Evolutionary conservation across 2,888 invertebrate species (phyloP), one percentile per base, ranked within the genome.

Genomic region (Urechis unicinctus): DNA sequence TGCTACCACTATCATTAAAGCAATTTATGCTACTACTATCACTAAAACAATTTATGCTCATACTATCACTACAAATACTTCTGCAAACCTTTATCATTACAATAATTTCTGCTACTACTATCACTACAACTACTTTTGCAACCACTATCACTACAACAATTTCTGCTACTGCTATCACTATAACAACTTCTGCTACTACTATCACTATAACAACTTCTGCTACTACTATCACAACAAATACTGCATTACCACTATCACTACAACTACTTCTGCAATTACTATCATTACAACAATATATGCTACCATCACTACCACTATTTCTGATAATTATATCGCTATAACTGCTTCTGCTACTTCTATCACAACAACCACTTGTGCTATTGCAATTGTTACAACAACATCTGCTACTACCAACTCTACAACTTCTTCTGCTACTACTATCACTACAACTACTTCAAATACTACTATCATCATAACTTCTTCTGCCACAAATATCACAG

Each of bases 401-500:
- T 25, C 28, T 48, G 28, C 28, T 48, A 48, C 28, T 48, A 48
- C 9, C 13, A 25, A 5, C 26, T 25, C 26, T 26, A 5, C 26
- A 5, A 5, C 9, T 26, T 2, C 13, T 26, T 4, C 13, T 17
- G 3, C 17, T 3, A 46, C 24, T 46, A 13, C 24, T 22, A 22
- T n/a, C 21, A 51, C 29, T 24, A 51, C 29, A 30, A 25, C 25
- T 2, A 17, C 24, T 2, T 46, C 24, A 22, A n/a, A 2, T 49
- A 29, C 4, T 2, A 29, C 42, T 57, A 48, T 41, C 43, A 49
- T 24, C 43, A 58, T 50, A 36, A 31, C 48, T 53, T 50, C 48
- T 50, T 44, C 52, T 60, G 45, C 53, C 55, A 48, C 51, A 51
- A 53, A 48, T 54, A 51, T 54, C 51, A 54, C 57, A 51, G 55